These are phyloP conservation scores for Tangara arthus DNA, from an alignment of 2,797 vertebrate species.

Conservation along the genomic window DNA sequence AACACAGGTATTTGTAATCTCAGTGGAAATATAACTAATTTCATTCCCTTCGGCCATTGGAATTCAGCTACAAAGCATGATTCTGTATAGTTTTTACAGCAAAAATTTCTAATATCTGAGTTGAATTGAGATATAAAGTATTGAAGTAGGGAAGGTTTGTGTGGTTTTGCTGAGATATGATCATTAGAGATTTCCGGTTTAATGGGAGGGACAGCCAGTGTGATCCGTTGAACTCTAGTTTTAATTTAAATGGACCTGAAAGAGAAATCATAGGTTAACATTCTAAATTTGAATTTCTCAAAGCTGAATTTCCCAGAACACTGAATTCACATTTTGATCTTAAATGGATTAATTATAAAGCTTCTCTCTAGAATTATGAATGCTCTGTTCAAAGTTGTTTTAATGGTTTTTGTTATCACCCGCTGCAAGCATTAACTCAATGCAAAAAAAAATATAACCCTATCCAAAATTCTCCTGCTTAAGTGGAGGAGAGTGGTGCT, in stretches of 20 bases:
- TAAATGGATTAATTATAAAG: not conserved
- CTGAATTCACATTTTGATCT: not conserved
- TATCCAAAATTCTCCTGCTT: not conserved
- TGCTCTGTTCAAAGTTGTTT: not conserved
- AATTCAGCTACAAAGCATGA: not conserved
- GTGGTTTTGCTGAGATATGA: not conserved
- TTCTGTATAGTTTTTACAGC: not conserved
- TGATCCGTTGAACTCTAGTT: accelerated
- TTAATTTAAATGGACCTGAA: not conserved
- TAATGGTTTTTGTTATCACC: not conserved
- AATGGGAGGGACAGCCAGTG: not conserved
- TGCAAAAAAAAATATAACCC: not conserved
- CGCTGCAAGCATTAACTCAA: not conserved
- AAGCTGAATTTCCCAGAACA: not conserved
- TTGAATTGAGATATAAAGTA: not conserved
- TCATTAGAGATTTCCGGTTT: not conserved
- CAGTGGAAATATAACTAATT: not conserved
- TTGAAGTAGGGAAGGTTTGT: not conserved
- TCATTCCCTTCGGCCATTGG: not conserved
- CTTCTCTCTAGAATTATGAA: not conserved
- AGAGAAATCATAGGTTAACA: not conserved
- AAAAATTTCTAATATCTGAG: not conserved
- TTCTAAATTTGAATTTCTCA: not conserved
- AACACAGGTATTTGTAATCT: not conserved
- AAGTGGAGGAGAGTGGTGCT: not conserved